Evolutionary conservation across 2,888 invertebrate genomes (phyloP).

Genomic region (Agonopterix arenella): DNA sequence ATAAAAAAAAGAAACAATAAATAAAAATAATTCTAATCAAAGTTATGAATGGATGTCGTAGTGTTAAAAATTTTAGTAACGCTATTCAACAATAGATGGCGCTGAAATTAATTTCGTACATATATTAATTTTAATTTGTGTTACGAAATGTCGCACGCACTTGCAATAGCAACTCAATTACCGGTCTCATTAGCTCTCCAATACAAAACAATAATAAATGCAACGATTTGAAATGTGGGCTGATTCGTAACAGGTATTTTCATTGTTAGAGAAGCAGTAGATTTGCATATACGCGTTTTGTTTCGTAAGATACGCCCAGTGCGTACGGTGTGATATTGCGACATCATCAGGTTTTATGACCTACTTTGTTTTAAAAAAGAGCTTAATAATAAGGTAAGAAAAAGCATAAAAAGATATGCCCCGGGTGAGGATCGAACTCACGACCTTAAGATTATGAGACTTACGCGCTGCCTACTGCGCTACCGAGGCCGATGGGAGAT

Average conservation of each 20-base stretch:
- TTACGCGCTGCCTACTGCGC: slow-evolving; percentile 94
- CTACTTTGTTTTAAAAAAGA: not conserved
- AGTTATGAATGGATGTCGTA: not conserved
- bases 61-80: not conserved
- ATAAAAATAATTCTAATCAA: not conserved
- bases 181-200: slow-evolving; percentile 35
- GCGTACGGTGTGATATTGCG: slow-evolving; percentile 19
- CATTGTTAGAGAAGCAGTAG: slow-evolving; percentile 37
- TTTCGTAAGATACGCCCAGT: slow-evolving; percentile 30
- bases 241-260: slow-evolving; percentile 32
- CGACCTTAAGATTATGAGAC: slow-evolving; percentile 96
- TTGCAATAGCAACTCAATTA: slow-evolving; percentile 14
- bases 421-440: slow-evolving; percentile 97
- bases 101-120: slow-evolving; percentile 22
- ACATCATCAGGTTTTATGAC: slow-evolving; percentile 4
- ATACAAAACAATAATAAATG: slow-evolving; percentile 38
- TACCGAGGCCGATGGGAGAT: slow-evolving; percentile 78
- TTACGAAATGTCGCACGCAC: slow-evolving; percentile 21
- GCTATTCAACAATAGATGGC: slow-evolving; percentile 40
- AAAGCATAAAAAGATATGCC: slow-evolving; percentile 62
- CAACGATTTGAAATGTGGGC: slow-evolving; percentile 35
- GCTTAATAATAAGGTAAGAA: slow-evolving; percentile 5
- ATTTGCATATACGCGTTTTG: slow-evolving; percentile 34
- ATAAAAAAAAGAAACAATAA: not conserved
- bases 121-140: slow-evolving; percentile 6